These are phyloP conservation scores for Dromaius novaehollandiae DNA, from an alignment of 2,113 vertebrate genomes.

Conservation along the genomic window DNA sequence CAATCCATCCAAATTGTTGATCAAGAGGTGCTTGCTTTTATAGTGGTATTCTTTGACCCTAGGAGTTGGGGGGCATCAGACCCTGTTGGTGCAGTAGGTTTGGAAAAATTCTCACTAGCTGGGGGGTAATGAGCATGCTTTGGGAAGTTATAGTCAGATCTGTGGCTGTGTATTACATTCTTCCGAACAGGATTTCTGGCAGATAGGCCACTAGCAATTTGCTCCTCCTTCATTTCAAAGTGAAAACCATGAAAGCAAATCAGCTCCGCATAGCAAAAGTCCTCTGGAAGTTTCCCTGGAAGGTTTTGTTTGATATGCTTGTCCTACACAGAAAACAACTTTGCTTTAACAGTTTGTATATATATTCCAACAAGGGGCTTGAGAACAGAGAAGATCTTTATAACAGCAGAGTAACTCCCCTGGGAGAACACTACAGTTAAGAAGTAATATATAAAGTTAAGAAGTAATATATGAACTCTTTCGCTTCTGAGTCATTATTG, in stretches of 20 bases:
- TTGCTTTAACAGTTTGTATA: not conserved
- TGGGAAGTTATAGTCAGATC: not conserved
- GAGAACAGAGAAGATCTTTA: not conserved
- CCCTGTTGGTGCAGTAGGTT: not conserved
- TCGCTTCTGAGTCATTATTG: not conserved
- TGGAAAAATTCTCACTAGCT: not conserved
- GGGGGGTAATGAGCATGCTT: not conserved
- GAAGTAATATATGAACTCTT: not conserved
- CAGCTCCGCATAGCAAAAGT: not conserved
- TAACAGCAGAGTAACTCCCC: not conserved
- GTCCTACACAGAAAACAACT: not conserved
- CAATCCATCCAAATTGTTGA: not conserved
- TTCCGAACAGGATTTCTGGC: not conserved
- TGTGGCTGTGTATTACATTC: not conserved
- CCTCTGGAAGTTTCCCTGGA: not conserved
- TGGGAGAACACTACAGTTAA: not conserved
- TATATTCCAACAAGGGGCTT: not conserved
- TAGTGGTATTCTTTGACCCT: not conserved
- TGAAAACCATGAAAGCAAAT: not conserved
- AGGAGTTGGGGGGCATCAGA: not conserved
- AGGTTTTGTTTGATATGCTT: not conserved
- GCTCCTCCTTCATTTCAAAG: no score
- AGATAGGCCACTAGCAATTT: not conserved
- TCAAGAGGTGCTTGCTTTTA: accelerated
- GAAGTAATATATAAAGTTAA: not conserved